Base-by-base conservation (phyloP, 2,888 invertebrate species). In the Thymelicus acteon region DNA sequence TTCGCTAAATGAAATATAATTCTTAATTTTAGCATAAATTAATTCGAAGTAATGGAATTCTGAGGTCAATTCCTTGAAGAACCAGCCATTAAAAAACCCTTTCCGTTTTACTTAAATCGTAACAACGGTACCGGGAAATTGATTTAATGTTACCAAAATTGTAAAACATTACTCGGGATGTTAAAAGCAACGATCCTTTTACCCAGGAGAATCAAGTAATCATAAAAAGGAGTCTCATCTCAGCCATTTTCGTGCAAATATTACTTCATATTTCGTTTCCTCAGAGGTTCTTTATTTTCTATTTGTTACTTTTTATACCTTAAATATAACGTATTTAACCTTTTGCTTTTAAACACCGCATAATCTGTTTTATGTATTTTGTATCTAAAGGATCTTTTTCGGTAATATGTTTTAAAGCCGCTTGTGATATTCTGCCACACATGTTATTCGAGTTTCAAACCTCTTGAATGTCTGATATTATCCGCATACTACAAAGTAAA, bases 21-120 rank as follows among this genome's bases (percentile, higher is more conserved):
- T 71, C 66, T 71, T 65, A 71, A 60, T 71, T 71, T 71, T 24
- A 52, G 39, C 65, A 57, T 37, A 72, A 57, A 68, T 63, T 47
- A 73, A 75, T 74, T 57, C 73, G 75, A 76, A 73, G 57, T 57
- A 57, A 74, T 79, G 72, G 72, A 72, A 57, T 57, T 57, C 57
- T 73, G 75, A 75, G 72, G 71, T 60, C 58, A 52, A 54, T 49
- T 44, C 44, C 48, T 58, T 64, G 60, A 72, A 60, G 19, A 62
- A 49, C 19, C 54, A 49, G 58, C 65, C 60, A 60, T 67, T 67
- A 60, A 48, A 65, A 67, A 66, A 66, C 47, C 66, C 58, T 58
- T 66, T 67, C 48, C 58, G 39, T 67, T 67, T 60, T 39, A 60
- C 60, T 67, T 39, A 49, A 60, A 67, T 37, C 62, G 49, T 49